These are phyloP conservation scores for Triplophysa yarkandensis DNA, from an alignment of 2,797 vertebrate species.

Conservation along the genomic window DNA sequence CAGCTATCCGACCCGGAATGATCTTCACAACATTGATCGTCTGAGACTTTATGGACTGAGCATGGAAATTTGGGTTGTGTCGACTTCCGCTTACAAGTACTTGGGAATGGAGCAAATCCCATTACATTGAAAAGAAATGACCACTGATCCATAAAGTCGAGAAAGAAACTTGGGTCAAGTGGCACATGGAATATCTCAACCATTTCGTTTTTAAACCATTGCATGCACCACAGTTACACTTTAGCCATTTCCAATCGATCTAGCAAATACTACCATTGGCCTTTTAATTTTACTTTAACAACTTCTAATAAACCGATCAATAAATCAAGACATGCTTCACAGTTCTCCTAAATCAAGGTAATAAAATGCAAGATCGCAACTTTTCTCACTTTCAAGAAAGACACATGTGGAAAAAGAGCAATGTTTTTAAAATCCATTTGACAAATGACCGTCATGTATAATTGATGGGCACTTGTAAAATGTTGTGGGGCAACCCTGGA, in stretches of 20 bases:
- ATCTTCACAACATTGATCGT: constrained; percentile 49
- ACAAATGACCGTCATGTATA: constrained; percentile 37
- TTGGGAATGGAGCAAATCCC: constrained; percentile 61
- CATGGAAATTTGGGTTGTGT: constrained; percentile 48
- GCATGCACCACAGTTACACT: neutral
- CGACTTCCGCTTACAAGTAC: constrained; percentile 52
- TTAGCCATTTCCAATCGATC: constrained; percentile 1
- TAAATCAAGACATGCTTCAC: constrained; percentile 56
- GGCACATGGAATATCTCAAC: constrained; percentile 1
- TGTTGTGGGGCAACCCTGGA: constrained; percentile 41
- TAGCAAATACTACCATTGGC: constrained; percentile 59
- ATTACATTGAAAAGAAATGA: constrained; percentile 48
- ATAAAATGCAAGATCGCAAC: constrained; percentile 2
- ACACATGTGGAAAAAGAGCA: constrained; percentile 24
- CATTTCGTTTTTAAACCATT: neutral
- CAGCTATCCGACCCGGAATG: neutral
- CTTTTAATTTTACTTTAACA: constrained; percentile 58
- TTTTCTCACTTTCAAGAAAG: neutral
- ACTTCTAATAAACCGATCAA: constrained; percentile 62
- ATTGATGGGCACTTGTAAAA: constrained; percentile 38
- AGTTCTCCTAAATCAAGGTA: neutral
- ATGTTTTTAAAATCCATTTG: constrained; percentile 33
- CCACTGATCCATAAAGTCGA: constrained; percentile 52
- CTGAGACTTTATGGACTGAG: constrained; percentile 52
- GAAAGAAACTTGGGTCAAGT: neutral